Evolutionary conservation across 1,140 invertebrate species (phyloP).

Genomic region (Eumaeus atala): DNA sequence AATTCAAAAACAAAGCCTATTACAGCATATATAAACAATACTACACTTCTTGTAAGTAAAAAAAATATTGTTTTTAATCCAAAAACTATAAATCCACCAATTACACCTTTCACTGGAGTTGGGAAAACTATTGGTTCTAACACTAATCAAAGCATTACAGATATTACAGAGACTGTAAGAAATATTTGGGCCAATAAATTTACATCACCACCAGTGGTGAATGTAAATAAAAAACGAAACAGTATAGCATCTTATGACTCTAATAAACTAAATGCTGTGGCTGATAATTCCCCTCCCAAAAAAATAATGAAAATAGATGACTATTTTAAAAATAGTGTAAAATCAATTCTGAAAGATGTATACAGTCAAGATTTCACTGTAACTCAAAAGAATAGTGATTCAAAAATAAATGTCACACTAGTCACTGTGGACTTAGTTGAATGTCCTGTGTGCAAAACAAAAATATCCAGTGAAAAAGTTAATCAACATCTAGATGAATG

Average conservation of each 20-base stretch:
- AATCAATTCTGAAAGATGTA: slow-evolving; percentile 47
- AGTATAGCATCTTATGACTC: slow-evolving; percentile 23
- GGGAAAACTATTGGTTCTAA: slow-evolving; percentile 27
- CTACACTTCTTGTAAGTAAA: slow-evolving; percentile 43
- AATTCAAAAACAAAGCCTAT: slow-evolving; percentile 21
- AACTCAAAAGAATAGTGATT: slow-evolving; percentile 32
- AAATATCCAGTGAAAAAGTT: slow-evolving; percentile 53
- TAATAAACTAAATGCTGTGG: slow-evolving; percentile 47
- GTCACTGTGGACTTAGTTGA: slow-evolving; percentile 37
- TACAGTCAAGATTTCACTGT: slow-evolving; percentile 55
- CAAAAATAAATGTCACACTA: slow-evolving; percentile 40
- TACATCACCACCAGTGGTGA: slow-evolving; percentile 19
- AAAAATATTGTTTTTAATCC: slow-evolving; percentile 40
- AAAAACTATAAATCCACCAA: slow-evolving; percentile 27
- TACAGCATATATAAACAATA: slow-evolving; percentile 38
- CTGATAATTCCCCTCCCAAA: slow-evolving; percentile 33
- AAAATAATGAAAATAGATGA: slow-evolving; percentile 63
- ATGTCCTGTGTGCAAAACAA: slow-evolving; percentile 74
- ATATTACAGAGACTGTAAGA: slow-evolving; percentile 60
- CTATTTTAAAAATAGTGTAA: slow-evolving; percentile 44
- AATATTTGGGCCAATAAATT: slow-evolving; percentile 74
- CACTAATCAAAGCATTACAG: slow-evolving; percentile 26
- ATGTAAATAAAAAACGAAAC: slow-evolving; percentile 23
- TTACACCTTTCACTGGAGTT: slow-evolving; percentile 26
- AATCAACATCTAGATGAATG: slow-evolving; percentile 76